Percentiles rank a stretch among this genome's conserved stretches.
These are phyloP conservation scores for Diacarnus erythraeanus DNA, from an alignment of 37 sponge, comb jelly and placozoan genomes.

Conservation along the genomic window DNA sequence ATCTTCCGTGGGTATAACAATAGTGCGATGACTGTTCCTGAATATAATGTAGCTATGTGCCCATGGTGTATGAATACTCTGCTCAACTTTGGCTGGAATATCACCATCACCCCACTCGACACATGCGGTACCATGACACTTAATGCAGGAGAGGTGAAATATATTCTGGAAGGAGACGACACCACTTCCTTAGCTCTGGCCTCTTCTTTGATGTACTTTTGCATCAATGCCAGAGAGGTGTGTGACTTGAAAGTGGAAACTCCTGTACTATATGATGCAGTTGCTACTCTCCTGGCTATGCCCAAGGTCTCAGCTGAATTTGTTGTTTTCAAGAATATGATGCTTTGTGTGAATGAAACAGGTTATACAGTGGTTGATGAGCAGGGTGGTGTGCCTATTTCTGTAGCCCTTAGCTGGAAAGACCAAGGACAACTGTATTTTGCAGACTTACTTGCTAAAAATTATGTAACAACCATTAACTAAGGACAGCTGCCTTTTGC, in stretches of 20 bases:
- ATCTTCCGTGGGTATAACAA: slow-evolving; percentile 58
- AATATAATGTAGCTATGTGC: slow-evolving; percentile 76
- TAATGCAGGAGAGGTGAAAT: not conserved
- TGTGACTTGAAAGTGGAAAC: not conserved
- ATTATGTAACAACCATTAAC: no score
- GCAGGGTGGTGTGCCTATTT: not conserved
- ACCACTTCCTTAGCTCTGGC: not conserved
- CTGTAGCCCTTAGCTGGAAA: slow-evolving; percentile 12
- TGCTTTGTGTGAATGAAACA: slow-evolving; percentile 7
- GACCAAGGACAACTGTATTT: not conserved
- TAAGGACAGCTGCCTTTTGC: no score
- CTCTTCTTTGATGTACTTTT: slow-evolving; percentile 23
- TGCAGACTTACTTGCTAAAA: not conserved
- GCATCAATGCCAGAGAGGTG: not conserved
- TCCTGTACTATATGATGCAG: slow-evolving; percentile 20
- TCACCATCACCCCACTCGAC: slow-evolving; percentile 74
- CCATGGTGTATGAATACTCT: slow-evolving; percentile 47
- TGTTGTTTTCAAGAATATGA: slow-evolving; percentile 1
- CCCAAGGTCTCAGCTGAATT: not conserved
- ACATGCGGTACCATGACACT: slow-evolving; percentile 44
- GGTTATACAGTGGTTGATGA: slow-evolving; percentile 36
- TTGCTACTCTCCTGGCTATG: slow-evolving; percentile 19
- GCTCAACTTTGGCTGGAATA: slow-evolving; percentile 53
- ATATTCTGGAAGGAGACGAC: not conserved
- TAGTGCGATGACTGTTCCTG: slow-evolving; percentile 34